A percentile compares a stretch with the other conserved stretches of the same genome.
Evolutionary conservation across 2,888 invertebrate species (phyloP).

Genomic region (Rhyacophila evoluta): DNA sequence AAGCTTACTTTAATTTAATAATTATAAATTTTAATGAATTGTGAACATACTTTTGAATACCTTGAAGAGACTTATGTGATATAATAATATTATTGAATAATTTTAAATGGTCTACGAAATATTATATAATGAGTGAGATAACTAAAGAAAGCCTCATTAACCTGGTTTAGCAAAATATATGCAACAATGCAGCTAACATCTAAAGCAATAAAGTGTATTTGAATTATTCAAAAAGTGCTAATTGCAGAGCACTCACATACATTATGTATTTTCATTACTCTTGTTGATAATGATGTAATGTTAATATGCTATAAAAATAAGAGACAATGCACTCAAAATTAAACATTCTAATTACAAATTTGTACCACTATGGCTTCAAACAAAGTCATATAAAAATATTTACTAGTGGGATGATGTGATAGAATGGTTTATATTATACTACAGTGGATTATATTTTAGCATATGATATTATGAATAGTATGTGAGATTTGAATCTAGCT

Average conservation of each 20-base stretch:
- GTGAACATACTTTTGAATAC: too few species aligned
- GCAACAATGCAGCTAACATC: background rate
- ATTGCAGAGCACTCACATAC: background rate
- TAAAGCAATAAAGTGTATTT: background rate
- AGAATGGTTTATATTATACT: too few species aligned
- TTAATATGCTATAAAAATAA: background rate
- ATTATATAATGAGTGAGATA: background rate
- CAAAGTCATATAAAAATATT: too few species aligned
- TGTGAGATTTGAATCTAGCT: too few species aligned
- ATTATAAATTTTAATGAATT: too few species aligned
- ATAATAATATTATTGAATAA: background rate
- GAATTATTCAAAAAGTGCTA: constrained; percentile 14
- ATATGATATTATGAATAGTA: too few species aligned
- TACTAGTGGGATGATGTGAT: too few species aligned
- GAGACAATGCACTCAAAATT: background rate
- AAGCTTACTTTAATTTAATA: too few species aligned
- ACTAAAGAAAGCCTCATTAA: background rate
- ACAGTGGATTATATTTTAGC: too few species aligned
- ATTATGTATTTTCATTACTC: background rate
- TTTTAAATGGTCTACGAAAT: background rate
- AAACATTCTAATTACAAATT: too few species aligned
- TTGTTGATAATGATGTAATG: background rate
- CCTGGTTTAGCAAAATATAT: background rate
- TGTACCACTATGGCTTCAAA: too few species aligned
- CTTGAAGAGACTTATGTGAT: too few species aligned